Evolutionary conservation across 2,113 vertebrate genomes (phyloP).

Genomic region (Triplophysa rosa): DNA sequence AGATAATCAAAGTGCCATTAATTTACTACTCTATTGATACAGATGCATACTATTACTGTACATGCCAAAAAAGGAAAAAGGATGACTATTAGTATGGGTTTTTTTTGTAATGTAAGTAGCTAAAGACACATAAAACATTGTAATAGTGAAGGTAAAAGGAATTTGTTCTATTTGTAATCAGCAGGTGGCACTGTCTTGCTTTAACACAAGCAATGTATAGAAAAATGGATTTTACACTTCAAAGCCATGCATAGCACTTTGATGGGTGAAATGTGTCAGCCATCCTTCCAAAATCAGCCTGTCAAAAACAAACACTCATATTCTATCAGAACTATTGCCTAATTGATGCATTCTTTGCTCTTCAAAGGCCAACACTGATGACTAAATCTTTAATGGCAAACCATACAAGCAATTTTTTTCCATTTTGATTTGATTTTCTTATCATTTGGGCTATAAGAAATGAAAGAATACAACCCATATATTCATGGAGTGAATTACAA

Average conservation of each 20-base stretch:
- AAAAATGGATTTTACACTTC: conserved; percentile 75
- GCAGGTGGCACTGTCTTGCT: conserved; percentile 77
- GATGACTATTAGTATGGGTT: too few relatives aligned
- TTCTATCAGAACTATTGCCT: conserved; percentile 61
- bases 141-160: not conserved
- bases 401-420: not conserved
- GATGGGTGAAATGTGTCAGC: conserved; percentile 66
- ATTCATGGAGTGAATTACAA: not conserved
- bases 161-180: conserved; percentile 52
- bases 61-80: too few relatives aligned
- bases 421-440: conserved; percentile 1
- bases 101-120: too few relatives aligned
- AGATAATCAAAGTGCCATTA: too few relatives aligned
- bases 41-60: too few relatives aligned
- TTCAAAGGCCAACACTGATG: conserved; percentile 61
- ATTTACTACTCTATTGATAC: too few relatives aligned
- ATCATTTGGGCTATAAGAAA: not conserved
- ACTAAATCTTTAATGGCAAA: conserved; percentile 62
- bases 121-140: too few relatives aligned
- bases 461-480: not conserved
- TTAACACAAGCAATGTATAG: conserved; percentile 64
- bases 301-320: conserved; percentile 21
- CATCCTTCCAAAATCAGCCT: conserved; percentile 46
- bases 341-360: conserved; percentile 66
- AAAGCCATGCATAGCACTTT: conserved; percentile 76